Conservation (phyloP, 2,797 vertebrate species). For the Anguilla obscura region DNA sequence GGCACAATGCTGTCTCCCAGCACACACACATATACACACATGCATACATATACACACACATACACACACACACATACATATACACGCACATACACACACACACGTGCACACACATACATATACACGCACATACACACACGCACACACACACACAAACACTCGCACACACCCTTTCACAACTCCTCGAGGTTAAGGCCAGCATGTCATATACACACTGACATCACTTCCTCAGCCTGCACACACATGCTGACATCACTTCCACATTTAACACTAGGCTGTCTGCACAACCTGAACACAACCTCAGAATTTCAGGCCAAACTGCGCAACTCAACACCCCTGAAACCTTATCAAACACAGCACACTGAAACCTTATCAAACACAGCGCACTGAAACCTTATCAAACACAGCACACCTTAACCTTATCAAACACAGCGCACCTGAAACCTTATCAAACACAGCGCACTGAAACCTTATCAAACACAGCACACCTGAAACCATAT, state of each 20-base stretch:
- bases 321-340: background rate
- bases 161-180: background rate
- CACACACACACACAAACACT: background rate
- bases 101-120: background rate
- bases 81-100: background rate
- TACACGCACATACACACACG: background rate
- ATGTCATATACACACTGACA: background rate
- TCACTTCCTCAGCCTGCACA: constrained; percentile 1
- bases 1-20: constrained; percentile 24
- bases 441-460: background rate
- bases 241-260: background rate
- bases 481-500: no score
- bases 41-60: background rate
- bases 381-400: background rate
- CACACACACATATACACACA: constrained; percentile 13
- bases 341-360: background rate
- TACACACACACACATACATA: background rate
- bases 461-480: no score
- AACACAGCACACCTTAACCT: background rate
- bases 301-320: background rate
- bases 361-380: background rate
- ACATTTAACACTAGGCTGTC: background rate
- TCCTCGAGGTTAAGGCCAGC: background rate
- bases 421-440: background rate
- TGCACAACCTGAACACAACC: background rate